phyloP scores from a whole-genome alignment of 2,888 invertebrate genomes.

The Linyphia triangularis region DNA sequence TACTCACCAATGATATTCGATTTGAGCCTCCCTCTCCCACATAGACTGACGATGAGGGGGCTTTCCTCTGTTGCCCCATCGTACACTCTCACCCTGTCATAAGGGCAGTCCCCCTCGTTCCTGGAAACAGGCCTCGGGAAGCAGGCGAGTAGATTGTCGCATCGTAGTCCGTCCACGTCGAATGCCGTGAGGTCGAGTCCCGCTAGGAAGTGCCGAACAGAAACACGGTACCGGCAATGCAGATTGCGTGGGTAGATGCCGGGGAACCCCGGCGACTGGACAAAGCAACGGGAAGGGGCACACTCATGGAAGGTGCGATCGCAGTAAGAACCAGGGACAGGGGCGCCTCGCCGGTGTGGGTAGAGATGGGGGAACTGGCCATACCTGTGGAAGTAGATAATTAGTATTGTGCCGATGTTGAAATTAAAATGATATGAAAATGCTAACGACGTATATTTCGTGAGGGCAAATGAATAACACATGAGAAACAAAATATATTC shows the following conservation, averaged over 20 bases:
- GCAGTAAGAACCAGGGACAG: constrained; percentile 93
- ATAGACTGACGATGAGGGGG: constrained; percentile 93
- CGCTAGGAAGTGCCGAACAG: constrained; percentile 79
- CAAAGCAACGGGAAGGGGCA: constrained; percentile 93
- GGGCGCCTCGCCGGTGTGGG: constrained; percentile 92
- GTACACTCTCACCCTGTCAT: constrained; percentile 92
- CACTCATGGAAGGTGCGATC: constrained; percentile 92
- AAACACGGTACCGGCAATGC: constrained; percentile 93
- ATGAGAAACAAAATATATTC: too few relatives aligned
- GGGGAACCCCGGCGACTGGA: constrained; percentile 95
- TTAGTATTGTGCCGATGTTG: too few relatives aligned
- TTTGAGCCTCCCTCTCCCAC: constrained; percentile 80
- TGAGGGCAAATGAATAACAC: too few relatives aligned
- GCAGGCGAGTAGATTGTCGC: constrained; percentile 96
- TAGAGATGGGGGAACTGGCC: constrained; percentile 96
- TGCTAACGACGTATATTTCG: too few relatives aligned
- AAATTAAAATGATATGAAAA: too few relatives aligned
- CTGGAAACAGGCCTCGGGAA: constrained; percentile 93
- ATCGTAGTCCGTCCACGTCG: constrained; percentile 94
- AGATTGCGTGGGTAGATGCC: constrained; percentile 94
- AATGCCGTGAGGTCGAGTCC: constrained; percentile 81
- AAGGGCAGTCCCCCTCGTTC: constrained; percentile 89
- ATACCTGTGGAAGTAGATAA: constrained; percentile 83
- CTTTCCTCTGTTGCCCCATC: constrained; percentile 93
- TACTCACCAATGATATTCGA: constrained; percentile 84